Evolutionary conservation across 2,888 invertebrate genomes (phyloP), one percentile per base, ranked within the genome.

Genomic region (Phengaris alcon): DNA sequence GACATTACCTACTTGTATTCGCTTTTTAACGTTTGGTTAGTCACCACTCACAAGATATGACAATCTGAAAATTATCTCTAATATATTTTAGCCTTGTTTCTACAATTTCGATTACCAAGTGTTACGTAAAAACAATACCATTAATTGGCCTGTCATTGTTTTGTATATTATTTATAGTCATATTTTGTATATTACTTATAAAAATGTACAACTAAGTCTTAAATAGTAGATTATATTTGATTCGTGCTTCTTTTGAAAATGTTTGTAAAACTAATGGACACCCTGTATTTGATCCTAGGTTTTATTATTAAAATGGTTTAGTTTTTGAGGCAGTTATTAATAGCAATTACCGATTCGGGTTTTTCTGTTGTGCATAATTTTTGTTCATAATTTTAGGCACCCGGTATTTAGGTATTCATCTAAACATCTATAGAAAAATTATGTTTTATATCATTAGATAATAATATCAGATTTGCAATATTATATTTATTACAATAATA

Each of bases 261-360:
- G 13, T 54, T 68, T 68, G 74, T 52, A 52, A 54, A 68, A 44
- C 35, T 74, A 46, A 68, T 68, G 9, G 51, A 44, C 76, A 83
- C 82, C 83, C 83, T 83, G 83, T 82, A 81, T 82, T 79, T 77
- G 82, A 83, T 83, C 83, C 83, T 82, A 80, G 73, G 68, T 77
- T 68, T 74, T 35, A 9, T 59, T 22, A 35, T 35, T 52, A 51
- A 74, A n/a, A 46, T 73, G 46, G 13, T 57, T 48, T 74, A 12
- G 46, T 48, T 48, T n/a, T n/a, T 7, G n/a, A n/a, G 6, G 12
- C 6, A 48, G 48, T 48, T 48, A 48, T 48, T 48, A 46, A 6
- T 46, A 57, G 57, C 12, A 57, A 57, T 57, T 57, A 59, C 5
- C 8, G 6, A 48, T 10, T 15, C 6, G 55, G 8, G 55, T 59